Conservation (phyloP, 92 coral and sea anemone species). For the Phenganax marumi region DNA sequence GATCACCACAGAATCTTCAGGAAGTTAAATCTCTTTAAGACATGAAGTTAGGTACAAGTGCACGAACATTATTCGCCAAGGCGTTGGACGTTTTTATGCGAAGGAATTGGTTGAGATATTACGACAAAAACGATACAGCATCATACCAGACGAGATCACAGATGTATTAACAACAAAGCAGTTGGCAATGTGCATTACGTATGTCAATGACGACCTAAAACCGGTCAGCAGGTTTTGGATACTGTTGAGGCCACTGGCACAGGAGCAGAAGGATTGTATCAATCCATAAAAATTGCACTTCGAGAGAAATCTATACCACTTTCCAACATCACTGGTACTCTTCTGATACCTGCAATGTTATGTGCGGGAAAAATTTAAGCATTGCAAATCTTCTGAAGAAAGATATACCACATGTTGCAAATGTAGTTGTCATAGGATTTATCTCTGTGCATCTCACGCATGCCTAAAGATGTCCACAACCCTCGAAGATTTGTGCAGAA, state of each 20-base stretch:
- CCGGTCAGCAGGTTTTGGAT: not conserved
- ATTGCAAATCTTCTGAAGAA: not conserved
- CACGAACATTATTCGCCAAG: slow-evolving; percentile 2
- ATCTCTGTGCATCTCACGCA: slow-evolving; percentile 53
- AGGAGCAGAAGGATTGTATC: not conserved
- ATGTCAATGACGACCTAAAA: not conserved
- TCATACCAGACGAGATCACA: slow-evolving; percentile 17
- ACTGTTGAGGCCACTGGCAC: not conserved
- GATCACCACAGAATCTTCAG: not conserved
- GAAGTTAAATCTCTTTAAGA: not conserved
- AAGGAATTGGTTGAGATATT: not conserved
- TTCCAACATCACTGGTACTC: slow-evolving; percentile 14
- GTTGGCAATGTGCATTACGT: slow-evolving; percentile 5
- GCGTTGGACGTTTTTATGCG: slow-evolving; percentile 5
- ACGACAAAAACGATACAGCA: slow-evolving; percentile 3
- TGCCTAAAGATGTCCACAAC: slow-evolving; percentile 45
- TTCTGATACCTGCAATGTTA: slow-evolving; percentile 3
- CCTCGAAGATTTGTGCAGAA: slow-evolving; percentile 50
- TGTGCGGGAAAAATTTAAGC: not conserved
- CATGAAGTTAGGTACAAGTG: not conserved
- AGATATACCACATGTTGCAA: slow-evolving; percentile 8
- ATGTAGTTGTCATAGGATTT: slow-evolving; percentile 56
- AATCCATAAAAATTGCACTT: not conserved
- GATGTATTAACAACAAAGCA: slow-evolving; percentile 12
- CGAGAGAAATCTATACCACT: slow-evolving; percentile 8